phyloP scores from a whole-genome alignment of 1,140 invertebrate species.

The Tetramorium parvispinum region DNA sequence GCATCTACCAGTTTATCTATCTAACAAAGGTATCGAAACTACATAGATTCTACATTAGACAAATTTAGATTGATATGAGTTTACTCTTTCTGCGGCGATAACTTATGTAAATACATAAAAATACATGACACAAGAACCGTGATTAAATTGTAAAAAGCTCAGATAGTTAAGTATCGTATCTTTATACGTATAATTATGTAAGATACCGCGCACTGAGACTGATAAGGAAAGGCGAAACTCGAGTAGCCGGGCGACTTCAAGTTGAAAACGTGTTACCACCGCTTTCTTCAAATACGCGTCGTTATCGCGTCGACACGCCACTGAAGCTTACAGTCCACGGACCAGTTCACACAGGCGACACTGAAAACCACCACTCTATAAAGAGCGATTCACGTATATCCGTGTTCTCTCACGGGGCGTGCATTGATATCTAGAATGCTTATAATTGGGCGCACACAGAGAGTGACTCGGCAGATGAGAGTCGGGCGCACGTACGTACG shows the following conservation, averaged over 20 bases:
- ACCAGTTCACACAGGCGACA: background rate
- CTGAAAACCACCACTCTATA: slow-evolving; percentile 8
- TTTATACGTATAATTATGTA: background rate
- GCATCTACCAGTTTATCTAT: background rate
- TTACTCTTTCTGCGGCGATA: background rate
- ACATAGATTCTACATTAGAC: background rate
- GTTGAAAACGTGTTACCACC: background rate
- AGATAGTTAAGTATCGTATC: background rate
- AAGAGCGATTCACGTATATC: slow-evolving; percentile 8
- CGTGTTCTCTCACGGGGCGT: slow-evolving; percentile 16
- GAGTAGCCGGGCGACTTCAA: background rate
- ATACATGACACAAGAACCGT: background rate
- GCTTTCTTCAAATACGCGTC: background rate
- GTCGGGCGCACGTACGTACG: background rate
- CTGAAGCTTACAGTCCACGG: background rate
- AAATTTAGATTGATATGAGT: background rate
- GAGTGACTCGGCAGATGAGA: background rate
- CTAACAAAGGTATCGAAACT: slow-evolving; percentile 1
- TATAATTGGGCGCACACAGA: slow-evolving; percentile 60
- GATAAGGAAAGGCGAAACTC: background rate
- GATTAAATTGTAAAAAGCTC: background rate
- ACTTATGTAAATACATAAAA: background rate
- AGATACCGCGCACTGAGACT: background rate
- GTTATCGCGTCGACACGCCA: background rate
- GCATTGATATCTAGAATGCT: slow-evolving; percentile 56